A percentile compares a stretch with the other conserved stretches of the same genome.
These are phyloP conservation scores for Meganola albula DNA, from an alignment of 2,888 invertebrate species.

Conservation along the genomic window DNA sequence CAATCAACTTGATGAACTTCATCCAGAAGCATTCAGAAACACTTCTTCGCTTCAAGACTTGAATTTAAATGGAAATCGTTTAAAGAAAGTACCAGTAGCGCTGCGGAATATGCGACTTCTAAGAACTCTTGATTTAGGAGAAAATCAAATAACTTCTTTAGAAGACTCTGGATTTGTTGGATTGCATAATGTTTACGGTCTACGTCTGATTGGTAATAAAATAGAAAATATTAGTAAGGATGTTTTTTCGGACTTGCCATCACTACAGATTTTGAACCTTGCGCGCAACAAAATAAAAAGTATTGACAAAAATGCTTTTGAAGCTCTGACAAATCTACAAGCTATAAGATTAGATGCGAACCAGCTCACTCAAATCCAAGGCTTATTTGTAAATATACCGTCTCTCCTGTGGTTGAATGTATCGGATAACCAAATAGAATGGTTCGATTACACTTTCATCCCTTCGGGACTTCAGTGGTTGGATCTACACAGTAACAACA, in stretches of 20 bases:
- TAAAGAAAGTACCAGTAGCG: slow-evolving; percentile 88
- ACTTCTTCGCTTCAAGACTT: slow-evolving; percentile 94
- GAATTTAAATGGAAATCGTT: slow-evolving; percentile 91
- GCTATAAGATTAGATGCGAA: slow-evolving; percentile 93
- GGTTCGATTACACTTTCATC: slow-evolving; percentile 92
- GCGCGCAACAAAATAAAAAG: slow-evolving; percentile 89
- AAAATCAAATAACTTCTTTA: slow-evolving; percentile 90
- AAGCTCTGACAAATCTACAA: slow-evolving; percentile 86
- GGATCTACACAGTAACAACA: slow-evolving; percentile 92
- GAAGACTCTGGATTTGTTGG: slow-evolving; percentile 90
- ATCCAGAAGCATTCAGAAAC: slow-evolving; percentile 92
- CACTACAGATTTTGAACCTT: slow-evolving; percentile 90
- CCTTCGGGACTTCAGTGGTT: slow-evolving; percentile 91
- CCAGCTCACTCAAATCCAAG: slow-evolving; percentile 87
- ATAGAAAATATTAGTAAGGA: slow-evolving; percentile 88
- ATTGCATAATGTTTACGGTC: slow-evolving; percentile 89
- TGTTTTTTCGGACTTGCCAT: slow-evolving; percentile 87
- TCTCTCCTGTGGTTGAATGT: slow-evolving; percentile 93
- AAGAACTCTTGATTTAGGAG: slow-evolving; percentile 92
- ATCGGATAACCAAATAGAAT: slow-evolving; percentile 91
- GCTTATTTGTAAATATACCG: slow-evolving; percentile 89
- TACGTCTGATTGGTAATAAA: slow-evolving; percentile 93
- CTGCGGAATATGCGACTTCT: slow-evolving; percentile 90
- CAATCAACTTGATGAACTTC: slow-evolving; percentile 89
- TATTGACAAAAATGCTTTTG: slow-evolving; percentile 89